Conservation (phyloP, 2,888 invertebrate genomes). For the Andrena bucephala region DNA sequence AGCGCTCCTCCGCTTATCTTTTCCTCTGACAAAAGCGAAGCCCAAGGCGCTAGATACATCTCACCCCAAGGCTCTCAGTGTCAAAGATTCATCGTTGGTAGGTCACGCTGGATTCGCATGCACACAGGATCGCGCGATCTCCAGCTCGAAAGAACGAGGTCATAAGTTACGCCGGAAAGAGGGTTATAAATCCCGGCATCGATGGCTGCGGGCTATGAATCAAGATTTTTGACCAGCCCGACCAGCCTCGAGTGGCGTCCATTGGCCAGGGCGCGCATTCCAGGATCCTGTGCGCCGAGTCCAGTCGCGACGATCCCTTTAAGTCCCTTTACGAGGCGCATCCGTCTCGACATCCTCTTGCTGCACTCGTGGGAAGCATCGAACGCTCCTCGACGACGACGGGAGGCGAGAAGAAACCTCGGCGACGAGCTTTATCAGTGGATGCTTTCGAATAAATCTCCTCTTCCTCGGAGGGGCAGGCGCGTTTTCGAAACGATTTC, state of each 20-base stretch:
- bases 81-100: conserved; percentile 42
- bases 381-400: no score
- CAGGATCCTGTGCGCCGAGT: background rate
- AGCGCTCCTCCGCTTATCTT: background rate
- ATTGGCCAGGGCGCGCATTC: background rate
- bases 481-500: conserved; percentile 58
- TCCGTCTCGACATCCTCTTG: background rate
- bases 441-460: conserved; percentile 18
- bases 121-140: conserved; percentile 48
- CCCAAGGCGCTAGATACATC: conserved; percentile 1
- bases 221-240: conserved; percentile 73
- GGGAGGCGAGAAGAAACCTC: background rate
- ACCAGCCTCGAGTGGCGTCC: background rate
- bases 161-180: conserved; percentile 71
- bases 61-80: conserved; percentile 16
- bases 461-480: conserved; percentile 17
- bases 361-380: background rate
- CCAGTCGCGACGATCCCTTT: background rate
- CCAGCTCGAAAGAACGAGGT: conserved; percentile 48
- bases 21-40: background rate
- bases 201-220: conserved; percentile 75
- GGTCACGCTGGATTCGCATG: conserved; percentile 62
- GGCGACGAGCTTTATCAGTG: background rate
- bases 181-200: conserved; percentile 77
- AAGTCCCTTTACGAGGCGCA: background rate